Conservation (phyloP, 1,140 invertebrate species). For the Saxidomus purpurata region DNA sequence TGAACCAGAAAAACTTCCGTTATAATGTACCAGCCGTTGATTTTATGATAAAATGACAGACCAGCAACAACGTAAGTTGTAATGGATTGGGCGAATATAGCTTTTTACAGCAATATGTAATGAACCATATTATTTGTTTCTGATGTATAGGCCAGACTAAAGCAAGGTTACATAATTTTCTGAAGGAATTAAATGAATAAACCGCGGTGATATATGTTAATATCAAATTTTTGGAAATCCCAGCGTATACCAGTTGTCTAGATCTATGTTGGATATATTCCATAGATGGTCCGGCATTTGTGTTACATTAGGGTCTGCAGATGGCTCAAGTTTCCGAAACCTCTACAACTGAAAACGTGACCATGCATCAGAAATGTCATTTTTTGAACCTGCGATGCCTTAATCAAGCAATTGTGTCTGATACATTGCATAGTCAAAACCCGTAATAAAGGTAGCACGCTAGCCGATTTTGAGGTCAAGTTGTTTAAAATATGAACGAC, state of each 20-base stretch:
- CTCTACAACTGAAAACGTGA: slow-evolving; percentile 14
- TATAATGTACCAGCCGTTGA: too few relatives aligned
- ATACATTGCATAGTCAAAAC: slow-evolving; percentile 13
- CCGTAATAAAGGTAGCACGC: too few relatives aligned
- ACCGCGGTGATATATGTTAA: not conserved
- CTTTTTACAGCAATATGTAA: slow-evolving; percentile 9
- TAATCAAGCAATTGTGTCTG: too few relatives aligned
- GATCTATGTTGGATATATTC: too few relatives aligned
- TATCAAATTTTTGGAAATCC: not conserved
- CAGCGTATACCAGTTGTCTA: not conserved
- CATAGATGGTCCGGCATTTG: too few relatives aligned
- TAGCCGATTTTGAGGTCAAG: too few relatives aligned
- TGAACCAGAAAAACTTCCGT: too few relatives aligned
- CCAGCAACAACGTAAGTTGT: slow-evolving; percentile 8
- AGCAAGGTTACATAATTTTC: not conserved
- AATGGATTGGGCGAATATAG: not conserved
- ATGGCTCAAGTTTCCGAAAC: slow-evolving; percentile 11
- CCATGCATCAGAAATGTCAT: slow-evolving; percentile 34
- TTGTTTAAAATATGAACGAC: slow-evolving; percentile 21
- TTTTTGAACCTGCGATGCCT: slow-evolving; percentile 1
- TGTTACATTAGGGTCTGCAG: not conserved
- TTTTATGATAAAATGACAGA: not conserved
- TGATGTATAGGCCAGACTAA: not conserved
- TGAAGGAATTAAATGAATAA: not conserved
- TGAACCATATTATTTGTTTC: not conserved